Evolutionary conservation across 2,888 invertebrate genomes (phyloP).

Genomic region (Synanthedon vespiformis): DNA sequence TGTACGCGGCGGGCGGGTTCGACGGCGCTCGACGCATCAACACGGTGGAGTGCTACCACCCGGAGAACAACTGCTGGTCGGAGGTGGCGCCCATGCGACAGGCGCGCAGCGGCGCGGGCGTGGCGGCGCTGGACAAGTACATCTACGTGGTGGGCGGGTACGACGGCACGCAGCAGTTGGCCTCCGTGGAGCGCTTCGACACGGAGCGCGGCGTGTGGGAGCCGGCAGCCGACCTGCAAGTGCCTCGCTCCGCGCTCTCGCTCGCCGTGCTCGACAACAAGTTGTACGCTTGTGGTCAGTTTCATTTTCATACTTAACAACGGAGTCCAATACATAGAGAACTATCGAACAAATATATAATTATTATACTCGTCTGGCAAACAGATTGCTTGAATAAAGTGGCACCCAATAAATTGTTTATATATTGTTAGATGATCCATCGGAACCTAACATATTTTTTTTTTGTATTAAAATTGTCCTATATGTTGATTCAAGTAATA

Average conservation of each 20-base stretch:
- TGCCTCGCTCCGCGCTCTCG: slow-evolving; percentile 88
- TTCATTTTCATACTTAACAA: not conserved
- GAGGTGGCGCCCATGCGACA: slow-evolving; percentile 82
- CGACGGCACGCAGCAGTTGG: slow-evolving; percentile 84
- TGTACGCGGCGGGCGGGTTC: slow-evolving; percentile 90
- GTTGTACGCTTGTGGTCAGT: slow-evolving; percentile 87
- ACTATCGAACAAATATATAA: too few relatives aligned
- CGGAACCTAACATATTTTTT: too few relatives aligned
- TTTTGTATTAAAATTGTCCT: too few relatives aligned
- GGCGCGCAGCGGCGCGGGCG: slow-evolving; percentile 87
- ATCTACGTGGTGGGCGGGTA: slow-evolving; percentile 97
- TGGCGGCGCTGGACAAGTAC: slow-evolving; percentile 85
- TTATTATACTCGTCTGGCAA: too few relatives aligned
- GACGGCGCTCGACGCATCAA: slow-evolving; percentile 83
- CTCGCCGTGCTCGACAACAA: slow-evolving; percentile 88
- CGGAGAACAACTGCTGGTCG: slow-evolving; percentile 91
- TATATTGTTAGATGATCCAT: too few relatives aligned
- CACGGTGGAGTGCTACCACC: slow-evolving; percentile 92
- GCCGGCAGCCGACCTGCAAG: slow-evolving; percentile 78
- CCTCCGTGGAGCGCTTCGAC: slow-evolving; percentile 87
- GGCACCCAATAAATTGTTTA: too few relatives aligned
- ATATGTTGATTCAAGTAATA: too few relatives aligned
- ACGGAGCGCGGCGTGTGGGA: slow-evolving; percentile 87
- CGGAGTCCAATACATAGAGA: too few relatives aligned
- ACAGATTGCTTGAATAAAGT: too few relatives aligned